phyloP scores from a whole-genome alignment of 2,797 vertebrate genomes.

The Amblyopsis hoosieri region DNA sequence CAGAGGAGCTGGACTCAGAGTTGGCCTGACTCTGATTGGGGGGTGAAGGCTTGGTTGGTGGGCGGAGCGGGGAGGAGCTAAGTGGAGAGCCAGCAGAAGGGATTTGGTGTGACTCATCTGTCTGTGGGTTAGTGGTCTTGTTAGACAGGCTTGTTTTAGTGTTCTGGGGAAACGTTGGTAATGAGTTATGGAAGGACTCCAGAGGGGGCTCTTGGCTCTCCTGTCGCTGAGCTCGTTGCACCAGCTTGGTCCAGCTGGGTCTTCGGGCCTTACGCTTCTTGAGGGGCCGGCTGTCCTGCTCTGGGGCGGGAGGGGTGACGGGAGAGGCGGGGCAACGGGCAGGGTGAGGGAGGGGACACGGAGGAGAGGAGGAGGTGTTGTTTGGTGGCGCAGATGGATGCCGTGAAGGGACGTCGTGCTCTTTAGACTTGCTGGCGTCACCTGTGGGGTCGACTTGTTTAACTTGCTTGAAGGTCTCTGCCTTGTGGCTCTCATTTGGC shows the following conservation, averaged over 20 bases:
- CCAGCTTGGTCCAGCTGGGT: conserved; percentile 88
- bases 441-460: conserved; percentile 61
- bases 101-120: conserved; percentile 55
- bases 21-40: conserved; percentile 57
- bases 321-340: conserved; percentile 52
- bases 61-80: conserved; percentile 47
- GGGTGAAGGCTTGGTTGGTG: conserved; percentile 57
- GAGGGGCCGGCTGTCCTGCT: conserved; percentile 82
- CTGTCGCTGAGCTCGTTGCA: conserved; percentile 76
- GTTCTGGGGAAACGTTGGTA: conserved; percentile 55
- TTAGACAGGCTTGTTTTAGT: conserved; percentile 48
- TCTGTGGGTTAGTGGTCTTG: conserved; percentile 49
- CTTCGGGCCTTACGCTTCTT: conserved; percentile 92
- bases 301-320: conserved; percentile 56
- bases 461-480: conserved; percentile 52
- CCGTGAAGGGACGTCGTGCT: conserved; percentile 55
- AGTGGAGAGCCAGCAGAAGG: conserved; percentile 40
- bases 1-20: conserved; percentile 49
- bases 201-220: conserved; percentile 62
- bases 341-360: conserved; percentile 37
- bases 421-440: conserved; percentile 68
- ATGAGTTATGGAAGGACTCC: conserved; percentile 55
- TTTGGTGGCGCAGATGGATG: conserved; percentile 54
- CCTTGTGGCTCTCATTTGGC: conserved; percentile 48
- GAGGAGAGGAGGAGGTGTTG: conserved; percentile 46